A percentile compares a stretch with the other conserved stretches of the same genome.
Conservation (phyloP, 1,140 invertebrate species). For the Rhizoglyphus robini region DNA sequence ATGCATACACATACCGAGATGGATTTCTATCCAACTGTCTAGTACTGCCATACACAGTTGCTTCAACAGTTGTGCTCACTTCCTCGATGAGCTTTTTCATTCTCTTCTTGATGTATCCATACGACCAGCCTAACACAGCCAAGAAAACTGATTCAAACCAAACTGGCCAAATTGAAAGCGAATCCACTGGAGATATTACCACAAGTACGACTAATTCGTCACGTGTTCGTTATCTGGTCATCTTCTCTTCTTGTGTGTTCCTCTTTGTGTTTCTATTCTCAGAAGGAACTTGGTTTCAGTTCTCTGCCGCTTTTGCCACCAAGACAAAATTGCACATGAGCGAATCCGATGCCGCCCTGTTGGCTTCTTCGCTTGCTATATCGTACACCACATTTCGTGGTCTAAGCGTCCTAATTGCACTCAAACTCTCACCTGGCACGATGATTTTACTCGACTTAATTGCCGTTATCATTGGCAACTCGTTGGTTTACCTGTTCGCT, state of each 20-base stretch:
- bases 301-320: slow-evolving; percentile 14
- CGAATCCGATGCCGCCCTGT: slow-evolving; percentile 15
- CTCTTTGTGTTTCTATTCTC: not conserved
- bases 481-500: not conserved
- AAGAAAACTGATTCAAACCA: not conserved
- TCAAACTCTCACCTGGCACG: slow-evolving; percentile 2
- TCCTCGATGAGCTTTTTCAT: not conserved
- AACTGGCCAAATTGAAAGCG: not conserved
- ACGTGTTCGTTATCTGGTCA: not conserved
- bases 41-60: slow-evolving; percentile 4
- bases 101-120: not conserved
- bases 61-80: not conserved
- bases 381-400: slow-evolving; percentile 14
- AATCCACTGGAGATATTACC: not conserved
- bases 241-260: not conserved
- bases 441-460: slow-evolving; percentile 13
- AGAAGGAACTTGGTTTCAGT: slow-evolving; percentile 15
- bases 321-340: slow-evolving; percentile 5
- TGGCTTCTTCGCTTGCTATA: slow-evolving; percentile 13
- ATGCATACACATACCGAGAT: not conserved
- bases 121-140: not conserved
- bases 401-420: slow-evolving; percentile 12
- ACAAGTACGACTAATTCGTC: not conserved
- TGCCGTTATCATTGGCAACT: not conserved
- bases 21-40: not conserved